phyloP scores from a whole-genome alignment of 64 coral and sea anemone genomes.

The Platygyra sinensis region DNA sequence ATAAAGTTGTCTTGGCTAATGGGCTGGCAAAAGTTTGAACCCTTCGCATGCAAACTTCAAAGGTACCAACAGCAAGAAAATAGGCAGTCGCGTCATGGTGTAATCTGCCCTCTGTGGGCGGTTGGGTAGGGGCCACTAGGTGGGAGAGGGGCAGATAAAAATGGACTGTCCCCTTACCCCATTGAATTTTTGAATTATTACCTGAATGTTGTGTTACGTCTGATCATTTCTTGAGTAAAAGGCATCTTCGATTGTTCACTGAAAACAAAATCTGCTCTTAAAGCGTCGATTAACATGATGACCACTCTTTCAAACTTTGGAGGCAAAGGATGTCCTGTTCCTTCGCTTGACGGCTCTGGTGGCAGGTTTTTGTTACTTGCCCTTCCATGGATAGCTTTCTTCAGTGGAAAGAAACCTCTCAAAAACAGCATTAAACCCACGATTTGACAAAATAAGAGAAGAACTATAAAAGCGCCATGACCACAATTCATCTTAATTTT shows the following conservation, averaged over 20 bases:
- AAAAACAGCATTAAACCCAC: conserved; percentile 79
- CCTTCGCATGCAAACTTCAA: too few relatives aligned
- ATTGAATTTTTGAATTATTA: background rate
- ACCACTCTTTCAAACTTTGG: conserved; percentile 80
- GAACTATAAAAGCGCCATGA: conserved; percentile 41
- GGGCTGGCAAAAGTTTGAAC: too few relatives aligned
- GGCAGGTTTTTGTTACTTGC: conserved; percentile 62
- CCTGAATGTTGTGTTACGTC: conserved; percentile 61
- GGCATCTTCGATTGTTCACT: conserved; percentile 60
- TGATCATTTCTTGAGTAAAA: conserved; percentile 68
- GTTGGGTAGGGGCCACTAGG: too few relatives aligned
- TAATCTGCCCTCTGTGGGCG: too few relatives aligned
- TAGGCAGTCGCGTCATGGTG: too few relatives aligned
- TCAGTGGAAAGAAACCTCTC: conserved; percentile 95
- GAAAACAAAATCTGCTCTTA: conserved; percentile 95
- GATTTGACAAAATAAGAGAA: conserved; percentile 79
- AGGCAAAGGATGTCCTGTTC: conserved; percentile 13
- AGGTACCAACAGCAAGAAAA: too few relatives aligned
- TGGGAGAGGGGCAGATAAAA: too few relatives aligned
- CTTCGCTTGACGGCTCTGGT: conserved; percentile 61
- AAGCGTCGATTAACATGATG: conserved; percentile 83
- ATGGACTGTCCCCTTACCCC: background rate
- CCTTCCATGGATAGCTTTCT: conserved; percentile 71
- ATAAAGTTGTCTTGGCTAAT: too few relatives aligned
- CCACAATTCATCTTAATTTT: conserved; percentile 29